These are phyloP conservation scores for Plusia festucae DNA, from an alignment of 2,888 invertebrate species.

Conservation along the genomic window DNA sequence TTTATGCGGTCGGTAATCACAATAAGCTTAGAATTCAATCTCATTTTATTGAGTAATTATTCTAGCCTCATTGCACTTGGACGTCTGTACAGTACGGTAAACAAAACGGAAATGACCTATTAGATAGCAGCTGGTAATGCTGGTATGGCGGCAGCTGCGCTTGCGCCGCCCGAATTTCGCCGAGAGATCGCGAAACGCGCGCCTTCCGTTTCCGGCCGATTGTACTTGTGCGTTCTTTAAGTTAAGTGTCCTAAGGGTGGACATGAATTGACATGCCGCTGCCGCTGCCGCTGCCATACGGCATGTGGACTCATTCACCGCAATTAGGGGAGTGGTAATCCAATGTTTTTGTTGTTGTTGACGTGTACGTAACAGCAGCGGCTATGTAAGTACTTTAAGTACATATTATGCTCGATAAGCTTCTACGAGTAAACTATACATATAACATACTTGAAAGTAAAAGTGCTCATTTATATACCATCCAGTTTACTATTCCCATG, in stretches of 20 bases:
- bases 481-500: background rate
- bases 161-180: slow-evolving; percentile 83
- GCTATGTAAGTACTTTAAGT: background rate
- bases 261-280: slow-evolving; percentile 75
- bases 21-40: slow-evolving; percentile 39
- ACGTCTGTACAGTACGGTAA: slow-evolving; percentile 63
- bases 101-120: slow-evolving; percentile 86
- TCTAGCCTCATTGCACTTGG: slow-evolving; percentile 48
- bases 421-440: background rate
- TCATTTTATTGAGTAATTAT: slow-evolving; percentile 43
- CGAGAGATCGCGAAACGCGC: slow-evolving; percentile 87
- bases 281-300: slow-evolving; percentile 41
- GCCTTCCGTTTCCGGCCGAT: slow-evolving; percentile 88
- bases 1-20: slow-evolving; percentile 31
- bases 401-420: background rate
- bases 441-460: no score
- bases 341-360: slow-evolving; percentile 52
- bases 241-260: slow-evolving; percentile 70
- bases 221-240: slow-evolving; percentile 75
- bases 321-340: slow-evolving; percentile 62
- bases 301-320: slow-evolving; percentile 48
- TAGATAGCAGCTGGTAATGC: slow-evolving; percentile 82
- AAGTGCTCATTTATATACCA: background rate
- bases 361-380: slow-evolving; percentile 21
- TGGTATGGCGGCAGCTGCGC: slow-evolving; percentile 75